These are phyloP conservation scores for Metacarcinus magister DNA, from an alignment of 2,888 invertebrate species.

Conservation along the genomic window DNA sequence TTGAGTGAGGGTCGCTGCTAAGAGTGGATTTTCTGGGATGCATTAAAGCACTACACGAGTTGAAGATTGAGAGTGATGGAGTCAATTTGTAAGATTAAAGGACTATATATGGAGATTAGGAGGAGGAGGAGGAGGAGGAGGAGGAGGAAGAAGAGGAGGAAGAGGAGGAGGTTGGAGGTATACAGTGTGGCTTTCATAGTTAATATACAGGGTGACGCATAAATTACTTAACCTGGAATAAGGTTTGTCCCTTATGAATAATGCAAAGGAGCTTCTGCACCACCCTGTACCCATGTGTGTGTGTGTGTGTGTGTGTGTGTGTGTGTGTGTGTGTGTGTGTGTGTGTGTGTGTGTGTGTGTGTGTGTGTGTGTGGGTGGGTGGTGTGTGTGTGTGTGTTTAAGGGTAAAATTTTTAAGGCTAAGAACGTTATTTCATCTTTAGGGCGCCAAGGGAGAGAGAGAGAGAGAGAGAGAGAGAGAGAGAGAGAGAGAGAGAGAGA, in stretches of 20 bases:
- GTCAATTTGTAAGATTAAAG: conserved; percentile 26
- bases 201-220: conserved; percentile 19
- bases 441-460: no score
- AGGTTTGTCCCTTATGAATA: conserved; percentile 26
- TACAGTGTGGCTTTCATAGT: background rate
- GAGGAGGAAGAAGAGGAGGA: background rate
- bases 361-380: no score
- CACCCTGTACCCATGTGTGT: background rate
- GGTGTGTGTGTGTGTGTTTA: no score
- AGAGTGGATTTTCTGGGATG: background rate
- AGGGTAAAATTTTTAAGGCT: no score
- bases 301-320: no score
- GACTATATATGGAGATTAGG: background rate
- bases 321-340: no score
- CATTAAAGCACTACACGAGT: background rate
- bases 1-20: background rate
- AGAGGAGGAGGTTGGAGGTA: background rate
- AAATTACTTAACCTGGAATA: conserved; percentile 1
- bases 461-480: no score
- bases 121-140: background rate
- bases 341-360: no score
- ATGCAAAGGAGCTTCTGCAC: background rate
- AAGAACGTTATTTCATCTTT: no score
- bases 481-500: no score
- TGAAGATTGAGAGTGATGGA: conserved; percentile 1